Evolutionary conservation across 1,140 invertebrate species (phyloP), one percentile per base, ranked within the genome.

Genomic region (Tyrophagus putrescentiae): DNA sequence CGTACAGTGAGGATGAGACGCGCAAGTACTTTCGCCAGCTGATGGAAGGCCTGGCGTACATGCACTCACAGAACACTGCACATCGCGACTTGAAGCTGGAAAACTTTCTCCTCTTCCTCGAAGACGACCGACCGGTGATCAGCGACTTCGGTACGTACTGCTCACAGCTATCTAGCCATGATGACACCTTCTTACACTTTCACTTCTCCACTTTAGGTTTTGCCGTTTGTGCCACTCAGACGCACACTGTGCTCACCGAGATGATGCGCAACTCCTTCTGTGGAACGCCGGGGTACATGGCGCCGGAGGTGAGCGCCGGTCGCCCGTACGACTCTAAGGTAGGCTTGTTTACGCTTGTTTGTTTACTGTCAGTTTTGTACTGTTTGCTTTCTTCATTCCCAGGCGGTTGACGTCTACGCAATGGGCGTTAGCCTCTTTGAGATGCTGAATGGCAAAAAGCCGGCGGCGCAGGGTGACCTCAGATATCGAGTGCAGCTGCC

Each of bases 71-170:
- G 56, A 93, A 93, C 68, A 96, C 98, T 64, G 95, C 98, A 64
- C 98, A 98, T 71, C 80, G 94, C 69, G 94, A 98, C 77, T 79
- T 98, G 52, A 98, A 98, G 71, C 93, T 94, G n/a, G 93, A 98
- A 72, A 98, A 98, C 75, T 74, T 96, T 50, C 75, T 96, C n/a
- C 75, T 97, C 11, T 1, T 54, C 9, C 52, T n/a, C n/a, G n/a
- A n/a, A n/a, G 52, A 32, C 52, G 39, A 34, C 52, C 52, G 4
- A 42, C 39, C 31, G 21, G n/a, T 57, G 56, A 5, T 57, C 4
- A 57, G 23, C 4, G 56, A 57, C 44, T 57, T 57, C 23, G 56
- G 56, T 28, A n/a, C n/a, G n/a, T n/a, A n/a, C n/a, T n/a, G n/a
- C n/a, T n/a, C n/a, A n/a, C n/a, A n/a, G n/a, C n/a, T n/a, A n/a